These are phyloP conservation scores for Hyperopisus bebe DNA, from an alignment of 2,113 vertebrate genomes.

Conservation along the genomic window DNA sequence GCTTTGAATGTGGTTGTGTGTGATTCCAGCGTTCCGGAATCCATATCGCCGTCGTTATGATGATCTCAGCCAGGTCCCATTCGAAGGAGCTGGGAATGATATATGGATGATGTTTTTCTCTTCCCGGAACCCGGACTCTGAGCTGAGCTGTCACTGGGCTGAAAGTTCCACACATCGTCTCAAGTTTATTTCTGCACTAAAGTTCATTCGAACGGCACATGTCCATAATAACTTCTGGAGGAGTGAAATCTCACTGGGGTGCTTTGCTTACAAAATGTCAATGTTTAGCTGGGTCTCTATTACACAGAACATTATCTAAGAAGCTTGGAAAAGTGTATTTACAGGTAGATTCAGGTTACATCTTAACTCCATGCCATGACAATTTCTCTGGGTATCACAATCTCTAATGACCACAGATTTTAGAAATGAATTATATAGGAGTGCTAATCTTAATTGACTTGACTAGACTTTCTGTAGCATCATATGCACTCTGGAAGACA, in stretches of 20 bases:
- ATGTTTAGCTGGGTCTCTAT: not conserved
- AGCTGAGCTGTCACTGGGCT: not conserved
- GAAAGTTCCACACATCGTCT: slow-evolving; percentile 17
- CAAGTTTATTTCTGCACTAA: slow-evolving; percentile 11
- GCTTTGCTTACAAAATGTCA: slow-evolving; percentile 16
- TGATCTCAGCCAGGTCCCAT: not conserved
- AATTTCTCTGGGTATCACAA: not conserved
- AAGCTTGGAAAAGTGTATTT: not conserved
- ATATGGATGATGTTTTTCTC: not conserved
- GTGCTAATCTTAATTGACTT: not conserved
- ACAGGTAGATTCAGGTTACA: not conserved
- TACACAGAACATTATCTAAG: not conserved
- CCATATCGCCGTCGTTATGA: slow-evolving; percentile 17
- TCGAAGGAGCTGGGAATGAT: not conserved
- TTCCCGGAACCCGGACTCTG: slow-evolving; percentile 12
- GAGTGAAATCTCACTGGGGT: slow-evolving; percentile 25
- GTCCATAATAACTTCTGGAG: slow-evolving; percentile 19
- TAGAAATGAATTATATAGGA: not conserved
- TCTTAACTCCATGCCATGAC: not conserved
- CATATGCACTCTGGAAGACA: not conserved
- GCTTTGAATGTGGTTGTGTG: slow-evolving; percentile 28
- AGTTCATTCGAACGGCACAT: slow-evolving; percentile 18
- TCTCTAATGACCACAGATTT: not conserved
- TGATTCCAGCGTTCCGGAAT: not conserved
- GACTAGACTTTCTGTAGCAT: not conserved